Base-by-base conservation (phyloP, 2,888 invertebrate species). In the Eudasyphora cyanicolor region DNA sequence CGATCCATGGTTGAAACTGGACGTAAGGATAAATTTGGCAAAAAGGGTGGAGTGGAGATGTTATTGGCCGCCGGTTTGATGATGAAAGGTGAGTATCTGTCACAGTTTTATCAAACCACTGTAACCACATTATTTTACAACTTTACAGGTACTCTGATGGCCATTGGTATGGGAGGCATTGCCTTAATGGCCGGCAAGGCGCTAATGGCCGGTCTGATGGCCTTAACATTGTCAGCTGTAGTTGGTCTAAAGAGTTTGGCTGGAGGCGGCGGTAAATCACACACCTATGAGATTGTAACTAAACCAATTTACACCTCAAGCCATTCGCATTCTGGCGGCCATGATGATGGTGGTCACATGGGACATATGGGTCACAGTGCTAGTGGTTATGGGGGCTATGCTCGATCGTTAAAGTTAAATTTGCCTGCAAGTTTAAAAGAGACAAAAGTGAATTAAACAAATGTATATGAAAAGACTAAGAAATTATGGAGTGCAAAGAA, bases 131-230 rank as follows among this genome's bases (percentile, higher is more conserved):
- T 3, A 24, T 67, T 5, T 12, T 1, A 7, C n/a, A 49, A 17
- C 2, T 42, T 21, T 19, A 24, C 91, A 93, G 96, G 96, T 85
- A 96, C 96, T 0, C 89, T 96, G 0, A 94, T 96, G 91, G 95
- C 96, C 0, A 89, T 97, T 38, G 96, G 95, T 10, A 91, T 96
- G 73, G 96, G 96, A 12, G 96, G 95, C 0, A 92, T 97, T 2
- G 96, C 97, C 0, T 92, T 96, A 69, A 93, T 97, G 45, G 97
- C 97, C 8, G 97, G 97, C 10, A 97, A 97, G 90, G 97, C 97
- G 0, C 90, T 97, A 19, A 95, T 97, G 95, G 96, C 96, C 0
- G 96, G 96, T 1, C 90, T 97, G 77, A 95, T 97, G 94, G 96
- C 97, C 0, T 93, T 97, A 0, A 94, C 96, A 86, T 92, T 97